Percentiles rank a stretch among this genome's conserved stretches.
Conservation (phyloP, 2,797 vertebrate genomes). For the Crax fasciolata region DNA sequence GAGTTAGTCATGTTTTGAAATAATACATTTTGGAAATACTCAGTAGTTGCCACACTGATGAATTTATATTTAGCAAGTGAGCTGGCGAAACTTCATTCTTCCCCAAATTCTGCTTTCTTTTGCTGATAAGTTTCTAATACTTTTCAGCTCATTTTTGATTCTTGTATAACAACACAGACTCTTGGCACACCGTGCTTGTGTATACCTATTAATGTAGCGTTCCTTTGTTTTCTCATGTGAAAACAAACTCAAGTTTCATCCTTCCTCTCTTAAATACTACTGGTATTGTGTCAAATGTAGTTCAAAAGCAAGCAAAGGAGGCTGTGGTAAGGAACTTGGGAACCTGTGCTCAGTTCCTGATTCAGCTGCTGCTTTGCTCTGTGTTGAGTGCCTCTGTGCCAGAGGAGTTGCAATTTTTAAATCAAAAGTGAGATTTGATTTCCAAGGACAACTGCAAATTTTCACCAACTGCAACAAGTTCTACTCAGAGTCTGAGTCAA, state of each 20-base stretch:
- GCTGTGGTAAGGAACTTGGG: not conserved
- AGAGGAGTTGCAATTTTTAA: not conserved
- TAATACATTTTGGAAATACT: not conserved
- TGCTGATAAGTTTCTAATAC: not conserved
- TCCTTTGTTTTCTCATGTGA: not conserved
- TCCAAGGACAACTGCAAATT: not conserved
- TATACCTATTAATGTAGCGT: not conserved
- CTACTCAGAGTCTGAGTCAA: not conserved
- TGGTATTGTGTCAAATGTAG: not conserved
- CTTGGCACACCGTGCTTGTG: not conserved
- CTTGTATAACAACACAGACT: not conserved
- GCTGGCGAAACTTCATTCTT: not conserved
- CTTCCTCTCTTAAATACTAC: not conserved
- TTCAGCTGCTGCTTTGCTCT: not conserved
- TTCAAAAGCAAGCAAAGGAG: not conserved
- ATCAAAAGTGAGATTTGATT: not conserved
- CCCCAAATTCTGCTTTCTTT: not conserved
- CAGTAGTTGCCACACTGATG: not conserved
- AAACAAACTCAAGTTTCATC: not conserved
- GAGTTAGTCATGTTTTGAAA: not conserved
- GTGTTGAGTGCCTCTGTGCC: not conserved
- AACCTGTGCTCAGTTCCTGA: not conserved
- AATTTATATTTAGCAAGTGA: not conserved
- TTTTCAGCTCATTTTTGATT: not conserved
- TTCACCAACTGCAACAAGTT: not conserved